These are phyloP conservation scores for Lipophrys pholis DNA, from an alignment of 2,113 vertebrate species.

Conservation along the genomic window DNA sequence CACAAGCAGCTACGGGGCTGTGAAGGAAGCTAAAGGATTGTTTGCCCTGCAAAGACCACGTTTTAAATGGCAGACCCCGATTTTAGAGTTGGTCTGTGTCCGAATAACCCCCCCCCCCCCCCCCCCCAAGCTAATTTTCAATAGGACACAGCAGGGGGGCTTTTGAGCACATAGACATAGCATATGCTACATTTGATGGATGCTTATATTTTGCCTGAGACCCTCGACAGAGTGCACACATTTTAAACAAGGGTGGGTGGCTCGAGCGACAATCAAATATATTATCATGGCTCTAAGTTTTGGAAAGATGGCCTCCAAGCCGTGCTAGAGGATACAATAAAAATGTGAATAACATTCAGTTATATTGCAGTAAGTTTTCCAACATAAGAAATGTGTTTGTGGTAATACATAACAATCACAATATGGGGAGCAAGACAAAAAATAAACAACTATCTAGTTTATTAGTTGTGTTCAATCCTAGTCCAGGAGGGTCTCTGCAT, in stretches of 20 bases:
- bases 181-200: constrained; percentile 52
- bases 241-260: constrained; percentile 29
- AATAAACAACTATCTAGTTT: too few relatives aligned
- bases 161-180: constrained; percentile 45
- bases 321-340: not conserved
- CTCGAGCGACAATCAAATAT: constrained; percentile 16
- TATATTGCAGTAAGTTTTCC: too few relatives aligned
- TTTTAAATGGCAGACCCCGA: constrained; percentile 55
- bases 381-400: not conserved
- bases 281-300: not conserved
- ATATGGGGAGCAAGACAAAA: too few relatives aligned
- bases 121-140: constrained; percentile 35
- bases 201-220: constrained; percentile 6
- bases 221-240: constrained; percentile 4
- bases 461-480: too few relatives aligned
- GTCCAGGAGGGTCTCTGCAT: too few relatives aligned
- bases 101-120: constrained; percentile 23
- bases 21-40: constrained; percentile 64
- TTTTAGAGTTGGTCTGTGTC: constrained; percentile 36
- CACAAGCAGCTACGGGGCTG: constrained; percentile 69
- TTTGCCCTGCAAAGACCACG: constrained; percentile 63
- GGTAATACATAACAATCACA: too few relatives aligned
- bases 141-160: constrained; percentile 49
- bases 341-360: too few relatives aligned
- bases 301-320: not conserved